Conservation (phyloP, 2,888 invertebrate genomes). For the Molanna angustata region DNA sequence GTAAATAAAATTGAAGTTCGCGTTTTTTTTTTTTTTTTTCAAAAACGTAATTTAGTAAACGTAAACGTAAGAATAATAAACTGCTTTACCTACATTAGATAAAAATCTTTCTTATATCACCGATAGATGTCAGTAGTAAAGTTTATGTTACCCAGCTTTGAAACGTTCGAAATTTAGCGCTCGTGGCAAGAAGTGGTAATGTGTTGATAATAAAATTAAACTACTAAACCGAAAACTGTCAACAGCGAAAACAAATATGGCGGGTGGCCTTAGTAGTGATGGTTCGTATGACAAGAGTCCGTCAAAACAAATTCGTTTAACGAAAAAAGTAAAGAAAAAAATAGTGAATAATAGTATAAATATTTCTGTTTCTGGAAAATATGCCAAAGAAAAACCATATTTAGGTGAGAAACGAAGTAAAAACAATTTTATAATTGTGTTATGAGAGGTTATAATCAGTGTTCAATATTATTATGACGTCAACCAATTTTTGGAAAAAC, state of each 20-base stretch:
- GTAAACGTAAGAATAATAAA: too few relatives aligned
- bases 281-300: constrained; percentile 15
- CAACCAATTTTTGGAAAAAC: constrained; percentile 20
- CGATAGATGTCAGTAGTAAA: constrained; percentile 16
- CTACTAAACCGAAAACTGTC: constrained; percentile 15
- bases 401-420: constrained; percentile 14
- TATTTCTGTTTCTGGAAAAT: constrained; percentile 8
- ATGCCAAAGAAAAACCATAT: constrained; percentile 15
- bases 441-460: constrained; percentile 19
- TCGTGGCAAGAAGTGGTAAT: too few relatives aligned
- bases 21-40: too few relatives aligned
- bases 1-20: too few relatives aligned
- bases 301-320: constrained; percentile 14
- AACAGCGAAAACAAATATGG: constrained; percentile 23
- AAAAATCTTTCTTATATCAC: background rate
- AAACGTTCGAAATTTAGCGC: too few relatives aligned
- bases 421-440: constrained; percentile 3
- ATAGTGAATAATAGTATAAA: constrained; percentile 4
- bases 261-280: constrained; percentile 15
- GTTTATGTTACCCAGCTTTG: too few relatives aligned
- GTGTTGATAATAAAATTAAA: too few relatives aligned
- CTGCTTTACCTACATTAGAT: constrained; percentile 6
- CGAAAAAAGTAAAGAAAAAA: constrained; percentile 13
- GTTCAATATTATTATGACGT: constrained; percentile 22
- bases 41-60: too few relatives aligned